phyloP scores from a whole-genome alignment of 2,888 invertebrate genomes.

The Drosophila rubida region DNA sequence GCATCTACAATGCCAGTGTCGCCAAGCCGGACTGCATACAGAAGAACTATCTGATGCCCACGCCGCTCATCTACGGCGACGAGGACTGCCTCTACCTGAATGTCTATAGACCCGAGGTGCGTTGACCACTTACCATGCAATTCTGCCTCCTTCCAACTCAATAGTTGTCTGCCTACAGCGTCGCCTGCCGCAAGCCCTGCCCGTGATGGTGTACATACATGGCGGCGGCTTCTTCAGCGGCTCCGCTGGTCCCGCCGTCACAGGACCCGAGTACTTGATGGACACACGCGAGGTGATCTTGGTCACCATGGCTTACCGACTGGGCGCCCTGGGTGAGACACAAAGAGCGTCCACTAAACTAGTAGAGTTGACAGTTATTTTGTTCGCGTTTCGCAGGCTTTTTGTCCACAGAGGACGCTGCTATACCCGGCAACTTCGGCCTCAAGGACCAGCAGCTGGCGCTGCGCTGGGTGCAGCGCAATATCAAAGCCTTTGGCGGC shows the following conservation, averaged over 20 bases:
- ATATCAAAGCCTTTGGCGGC: conserved; percentile 85
- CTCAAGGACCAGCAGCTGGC: conserved; percentile 86
- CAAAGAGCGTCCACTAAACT: background rate
- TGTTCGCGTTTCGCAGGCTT: conserved; percentile 78
- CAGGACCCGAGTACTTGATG: conserved; percentile 86
- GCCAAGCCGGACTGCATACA: conserved; percentile 85
- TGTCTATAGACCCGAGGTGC: conserved; percentile 81
- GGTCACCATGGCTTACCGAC: conserved; percentile 85
- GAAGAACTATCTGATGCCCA: conserved; percentile 85
- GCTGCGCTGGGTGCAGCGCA: conserved; percentile 85
- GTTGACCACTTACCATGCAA: background rate
- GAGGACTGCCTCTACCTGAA: conserved; percentile 86
- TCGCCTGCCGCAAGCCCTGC: conserved; percentile 53
- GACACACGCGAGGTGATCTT: conserved; percentile 85
- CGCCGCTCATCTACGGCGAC: conserved; percentile 83
- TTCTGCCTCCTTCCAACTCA: background rate
- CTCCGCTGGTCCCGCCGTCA: conserved; percentile 82
- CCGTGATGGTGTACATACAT: conserved; percentile 86
- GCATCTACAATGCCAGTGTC: conserved; percentile 78
- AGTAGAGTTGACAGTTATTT: background rate
- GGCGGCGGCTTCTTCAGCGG: conserved; percentile 86
- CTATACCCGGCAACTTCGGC: conserved; percentile 86
- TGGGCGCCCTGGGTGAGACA: conserved; percentile 82
- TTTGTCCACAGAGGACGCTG: conserved; percentile 85
- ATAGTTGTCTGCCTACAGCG: background rate